Conservation (phyloP, 2,113 vertebrate genomes). For the Tachuris rubrigastra region DNA sequence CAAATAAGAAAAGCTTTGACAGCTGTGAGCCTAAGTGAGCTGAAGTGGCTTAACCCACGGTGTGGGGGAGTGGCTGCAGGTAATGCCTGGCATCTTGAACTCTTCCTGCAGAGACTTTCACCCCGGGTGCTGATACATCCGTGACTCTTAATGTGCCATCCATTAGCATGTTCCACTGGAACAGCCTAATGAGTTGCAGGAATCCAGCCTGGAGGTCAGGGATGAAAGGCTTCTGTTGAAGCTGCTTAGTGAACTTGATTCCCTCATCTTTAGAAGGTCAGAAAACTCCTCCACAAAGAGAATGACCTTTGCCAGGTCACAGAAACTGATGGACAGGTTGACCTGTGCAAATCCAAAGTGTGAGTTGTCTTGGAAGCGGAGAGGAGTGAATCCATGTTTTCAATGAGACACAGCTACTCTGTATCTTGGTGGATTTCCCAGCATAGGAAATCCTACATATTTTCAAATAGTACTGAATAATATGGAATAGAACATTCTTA, state of each 20-base stretch:
- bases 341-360: neutral
- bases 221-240: conserved; percentile 33
- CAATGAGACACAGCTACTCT: neutral
- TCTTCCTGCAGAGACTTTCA: neutral
- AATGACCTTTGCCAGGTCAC: neutral
- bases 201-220: conserved; percentile 49
- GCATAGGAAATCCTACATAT: neutral
- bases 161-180: conserved; percentile 27
- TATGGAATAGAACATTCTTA: neutral
- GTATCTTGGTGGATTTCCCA: neutral
- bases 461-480: neutral
- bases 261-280: conserved; percentile 5
- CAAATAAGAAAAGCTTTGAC: neutral
- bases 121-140: neutral
- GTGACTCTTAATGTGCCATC: neutral
- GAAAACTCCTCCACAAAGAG: neutral
- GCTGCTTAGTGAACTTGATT: conserved; percentile 9
- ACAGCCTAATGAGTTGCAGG: conserved; percentile 25
- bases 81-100: neutral
- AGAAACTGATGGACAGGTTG: neutral
- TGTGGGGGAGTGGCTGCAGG: neutral
- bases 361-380: neutral
- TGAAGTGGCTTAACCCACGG: neutral
- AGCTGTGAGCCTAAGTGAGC: neutral
- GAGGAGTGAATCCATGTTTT: neutral